Conservation (phyloP, 2,797 vertebrate genomes). For the Manis pentadactyla region DNA sequence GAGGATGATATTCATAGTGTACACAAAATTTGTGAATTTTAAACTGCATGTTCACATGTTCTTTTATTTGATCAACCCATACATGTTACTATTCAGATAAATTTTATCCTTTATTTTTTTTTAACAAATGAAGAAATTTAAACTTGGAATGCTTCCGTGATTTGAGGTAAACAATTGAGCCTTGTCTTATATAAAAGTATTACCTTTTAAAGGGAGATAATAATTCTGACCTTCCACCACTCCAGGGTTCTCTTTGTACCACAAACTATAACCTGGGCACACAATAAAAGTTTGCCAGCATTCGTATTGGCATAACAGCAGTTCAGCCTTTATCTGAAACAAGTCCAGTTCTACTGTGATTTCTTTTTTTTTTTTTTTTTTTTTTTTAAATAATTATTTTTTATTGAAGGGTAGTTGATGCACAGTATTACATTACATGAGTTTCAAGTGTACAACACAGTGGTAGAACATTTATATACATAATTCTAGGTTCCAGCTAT, state of each 20-base stretch:
- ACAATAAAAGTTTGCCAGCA: background rate
- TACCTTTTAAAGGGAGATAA: background rate
- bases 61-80: slow-evolving; percentile 26
- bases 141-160: background rate
- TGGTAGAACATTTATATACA: too few species aligned
- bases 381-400: too few species aligned
- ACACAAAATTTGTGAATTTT: background rate
- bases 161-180: background rate
- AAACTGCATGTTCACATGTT: background rate
- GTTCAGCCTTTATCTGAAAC: background rate
- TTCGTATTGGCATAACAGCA: background rate
- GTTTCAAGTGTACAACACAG: too few species aligned
- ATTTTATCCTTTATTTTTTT: background rate
- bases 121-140: slow-evolving; percentile 22
- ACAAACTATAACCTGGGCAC: background rate
- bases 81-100: background rate
- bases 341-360: background rate
- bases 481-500: too few species aligned
- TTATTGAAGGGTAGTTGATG: too few species aligned
- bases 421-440: too few species aligned
- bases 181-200: slow-evolving; percentile 18
- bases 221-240: background rate
- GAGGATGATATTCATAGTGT: background rate
- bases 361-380: too few species aligned
- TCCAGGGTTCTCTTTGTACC: background rate